Percentiles rank a stretch among this genome's conserved stretches.
Conservation (phyloP, 2,888 invertebrate genomes). For the Hipparchia sbordonii region DNA sequence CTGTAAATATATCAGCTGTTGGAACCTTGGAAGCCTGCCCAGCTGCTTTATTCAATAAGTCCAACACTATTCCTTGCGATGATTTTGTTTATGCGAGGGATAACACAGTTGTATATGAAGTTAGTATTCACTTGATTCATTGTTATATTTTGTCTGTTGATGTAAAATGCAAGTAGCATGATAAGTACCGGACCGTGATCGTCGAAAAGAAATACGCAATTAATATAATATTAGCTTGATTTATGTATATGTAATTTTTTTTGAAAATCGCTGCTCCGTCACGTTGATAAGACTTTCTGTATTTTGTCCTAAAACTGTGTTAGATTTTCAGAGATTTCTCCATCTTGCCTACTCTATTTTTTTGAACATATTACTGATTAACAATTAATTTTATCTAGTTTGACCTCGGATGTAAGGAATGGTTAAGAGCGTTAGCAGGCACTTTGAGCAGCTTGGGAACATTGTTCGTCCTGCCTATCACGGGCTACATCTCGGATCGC, state of each 20-base stretch:
- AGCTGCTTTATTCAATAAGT: conserved; percentile 50
- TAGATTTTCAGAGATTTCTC: too few species aligned
- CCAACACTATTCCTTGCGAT: conserved; percentile 49
- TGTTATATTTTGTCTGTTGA: neutral
- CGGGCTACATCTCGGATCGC: conserved; percentile 85
- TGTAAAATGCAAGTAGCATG: too few species aligned
- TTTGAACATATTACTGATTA: too few species aligned
- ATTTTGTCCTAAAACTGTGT: too few species aligned
- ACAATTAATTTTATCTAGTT: conserved; percentile 61
- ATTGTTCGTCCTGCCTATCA: conserved; percentile 83
- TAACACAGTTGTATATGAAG: conserved; percentile 68
- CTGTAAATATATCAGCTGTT: conserved; percentile 37
- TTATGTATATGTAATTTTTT: too few species aligned
- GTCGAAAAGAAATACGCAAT: too few species aligned
- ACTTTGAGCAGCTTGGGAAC: conserved; percentile 85
- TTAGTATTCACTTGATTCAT: conserved; percentile 45
- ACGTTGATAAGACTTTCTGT: too few species aligned
- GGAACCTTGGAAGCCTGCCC: conserved; percentile 58
- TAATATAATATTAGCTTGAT: too few species aligned
- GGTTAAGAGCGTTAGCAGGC: conserved; percentile 86
- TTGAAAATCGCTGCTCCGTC: too few species aligned
- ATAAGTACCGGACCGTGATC: too few species aligned
- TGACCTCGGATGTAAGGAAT: conserved; percentile 81
- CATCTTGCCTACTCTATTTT: too few species aligned
- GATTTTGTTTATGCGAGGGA: conserved; percentile 60